Percentiles rank a stretch among this genome's conserved stretches.
phyloP scores from a whole-genome alignment of 2,888 invertebrate species.

The Stenodema calcarata region DNA sequence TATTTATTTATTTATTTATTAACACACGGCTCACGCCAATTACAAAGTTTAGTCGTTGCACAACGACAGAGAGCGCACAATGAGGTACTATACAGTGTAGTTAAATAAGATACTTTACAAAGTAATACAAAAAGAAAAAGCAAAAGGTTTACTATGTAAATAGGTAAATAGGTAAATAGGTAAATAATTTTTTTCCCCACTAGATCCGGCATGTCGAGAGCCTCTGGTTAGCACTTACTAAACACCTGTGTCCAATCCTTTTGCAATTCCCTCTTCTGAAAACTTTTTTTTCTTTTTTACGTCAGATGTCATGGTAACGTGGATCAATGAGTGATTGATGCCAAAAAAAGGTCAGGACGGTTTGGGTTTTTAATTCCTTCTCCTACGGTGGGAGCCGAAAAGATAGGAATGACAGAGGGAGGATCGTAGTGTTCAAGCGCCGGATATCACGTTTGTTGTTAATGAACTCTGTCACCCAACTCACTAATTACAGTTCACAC shows the following conservation, averaged over 20 bases:
- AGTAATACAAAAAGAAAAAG: too few species aligned
- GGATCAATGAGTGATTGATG: not conserved
- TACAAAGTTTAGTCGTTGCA: too few species aligned
- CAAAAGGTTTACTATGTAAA: too few species aligned
- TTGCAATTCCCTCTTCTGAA: not conserved
- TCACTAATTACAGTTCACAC: slow-evolving; percentile 43
- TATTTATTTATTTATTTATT: too few species aligned
- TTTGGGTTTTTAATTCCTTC: not conserved
- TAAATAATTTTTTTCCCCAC: too few species aligned
- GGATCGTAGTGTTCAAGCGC: not conserved
- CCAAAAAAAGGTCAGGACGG: not conserved
- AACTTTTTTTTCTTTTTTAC: not conserved
- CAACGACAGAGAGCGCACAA: too few species aligned
- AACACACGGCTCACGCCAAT: too few species aligned
- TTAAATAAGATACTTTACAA: too few species aligned
- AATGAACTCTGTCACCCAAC: slow-evolving; percentile 42
- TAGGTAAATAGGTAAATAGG: too few species aligned
- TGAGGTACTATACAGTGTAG: too few species aligned
- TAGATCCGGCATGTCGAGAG: too few species aligned
- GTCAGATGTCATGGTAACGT: not conserved
- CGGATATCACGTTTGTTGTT: slow-evolving; percentile 34
- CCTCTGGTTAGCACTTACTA: not conserved
- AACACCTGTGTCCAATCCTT: not conserved
- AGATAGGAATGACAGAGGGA: not conserved
- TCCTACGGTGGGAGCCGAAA: not conserved